A percentile compares a stretch with the other conserved stretches of the same genome.
Conservation (phyloP, 2,797 vertebrate genomes). For the Atherinosoma microstoma region DNA sequence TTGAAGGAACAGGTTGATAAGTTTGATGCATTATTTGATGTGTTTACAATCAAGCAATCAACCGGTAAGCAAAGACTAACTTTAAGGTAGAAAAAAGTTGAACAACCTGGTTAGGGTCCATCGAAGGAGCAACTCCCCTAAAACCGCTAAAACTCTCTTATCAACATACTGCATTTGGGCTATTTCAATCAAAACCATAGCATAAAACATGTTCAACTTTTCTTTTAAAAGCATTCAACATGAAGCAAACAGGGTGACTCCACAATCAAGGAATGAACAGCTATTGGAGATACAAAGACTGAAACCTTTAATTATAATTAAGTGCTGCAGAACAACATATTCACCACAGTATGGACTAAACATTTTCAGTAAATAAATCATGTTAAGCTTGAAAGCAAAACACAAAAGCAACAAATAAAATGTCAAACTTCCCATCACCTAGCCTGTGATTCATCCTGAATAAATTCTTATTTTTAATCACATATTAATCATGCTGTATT, state of each 20-base stretch:
- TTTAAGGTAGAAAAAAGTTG: neutral
- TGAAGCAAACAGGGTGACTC: neutral
- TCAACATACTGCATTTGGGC: too few species aligned
- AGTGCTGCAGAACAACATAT: neutral
- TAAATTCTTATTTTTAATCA: conserved; percentile 38
- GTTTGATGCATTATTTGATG: neutral
- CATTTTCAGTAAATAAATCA: conserved; percentile 1
- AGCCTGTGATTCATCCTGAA: conserved; percentile 30
- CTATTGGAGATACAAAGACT: neutral
- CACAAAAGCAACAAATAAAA: conserved; percentile 3
- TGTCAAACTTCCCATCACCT: conserved; percentile 2
- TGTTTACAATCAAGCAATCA: neutral
- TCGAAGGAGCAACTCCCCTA: too few species aligned
- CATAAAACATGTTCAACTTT: too few species aligned
- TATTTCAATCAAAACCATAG: too few species aligned
- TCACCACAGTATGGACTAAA: neutral
- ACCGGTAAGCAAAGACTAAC: neutral
- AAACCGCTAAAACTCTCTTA: neutral
- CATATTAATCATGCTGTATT: conserved; percentile 49
- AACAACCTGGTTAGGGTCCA: neutral
- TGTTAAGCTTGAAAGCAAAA: neutral
- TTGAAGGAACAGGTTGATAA: neutral
- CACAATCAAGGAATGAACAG: neutral
- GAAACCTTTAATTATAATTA: neutral
- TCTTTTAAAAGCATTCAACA: neutral